These are phyloP conservation scores for Austrolebias charrua DNA, from an alignment of 2,797 vertebrate species.

Conservation along the genomic window DNA sequence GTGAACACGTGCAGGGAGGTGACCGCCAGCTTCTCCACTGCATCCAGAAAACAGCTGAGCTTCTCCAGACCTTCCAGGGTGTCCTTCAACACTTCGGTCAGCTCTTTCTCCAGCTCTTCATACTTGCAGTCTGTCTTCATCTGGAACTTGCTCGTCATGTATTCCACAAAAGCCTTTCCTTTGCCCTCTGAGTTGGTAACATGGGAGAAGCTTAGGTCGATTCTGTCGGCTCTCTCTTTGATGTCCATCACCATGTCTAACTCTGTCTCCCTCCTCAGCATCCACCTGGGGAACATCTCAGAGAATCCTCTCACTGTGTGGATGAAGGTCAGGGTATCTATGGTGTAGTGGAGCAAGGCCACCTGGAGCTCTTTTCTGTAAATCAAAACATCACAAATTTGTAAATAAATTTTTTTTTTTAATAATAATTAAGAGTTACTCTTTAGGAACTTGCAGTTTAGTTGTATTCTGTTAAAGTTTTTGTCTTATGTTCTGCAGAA, in stretches of 20 bases:
- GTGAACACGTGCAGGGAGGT: constrained; percentile 72
- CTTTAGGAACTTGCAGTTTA: not conserved
- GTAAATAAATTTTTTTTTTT: too few species aligned
- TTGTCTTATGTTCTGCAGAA: not conserved
- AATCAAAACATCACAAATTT: constrained; percentile 7
- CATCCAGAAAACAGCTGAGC: constrained; percentile 67
- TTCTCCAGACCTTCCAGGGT: constrained; percentile 63
- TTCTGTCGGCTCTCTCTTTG: constrained; percentile 45
- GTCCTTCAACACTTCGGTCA: constrained; percentile 52
- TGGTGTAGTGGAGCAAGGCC: constrained; percentile 52
- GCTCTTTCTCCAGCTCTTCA: constrained; percentile 61
- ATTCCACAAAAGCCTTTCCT: constrained; percentile 49
- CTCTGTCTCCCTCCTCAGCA: constrained; percentile 52
- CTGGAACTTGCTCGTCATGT: constrained; percentile 42
- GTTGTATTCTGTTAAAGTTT: not conserved
- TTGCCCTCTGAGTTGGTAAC: constrained; percentile 40
- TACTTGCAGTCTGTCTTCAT: constrained; percentile 35
- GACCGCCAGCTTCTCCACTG: constrained; percentile 72
- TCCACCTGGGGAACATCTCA: constrained; percentile 55
- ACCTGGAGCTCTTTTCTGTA: constrained; percentile 55
- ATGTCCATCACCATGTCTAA: constrained; percentile 64
- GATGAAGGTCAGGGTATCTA: constrained; percentile 61
- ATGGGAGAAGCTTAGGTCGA: constrained; percentile 43
- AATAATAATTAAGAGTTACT: not conserved
- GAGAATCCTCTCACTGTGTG: constrained; percentile 60